phyloP scores from a whole-genome alignment of 1,140 invertebrate genomes.

The Drosophila sp. region DNA sequence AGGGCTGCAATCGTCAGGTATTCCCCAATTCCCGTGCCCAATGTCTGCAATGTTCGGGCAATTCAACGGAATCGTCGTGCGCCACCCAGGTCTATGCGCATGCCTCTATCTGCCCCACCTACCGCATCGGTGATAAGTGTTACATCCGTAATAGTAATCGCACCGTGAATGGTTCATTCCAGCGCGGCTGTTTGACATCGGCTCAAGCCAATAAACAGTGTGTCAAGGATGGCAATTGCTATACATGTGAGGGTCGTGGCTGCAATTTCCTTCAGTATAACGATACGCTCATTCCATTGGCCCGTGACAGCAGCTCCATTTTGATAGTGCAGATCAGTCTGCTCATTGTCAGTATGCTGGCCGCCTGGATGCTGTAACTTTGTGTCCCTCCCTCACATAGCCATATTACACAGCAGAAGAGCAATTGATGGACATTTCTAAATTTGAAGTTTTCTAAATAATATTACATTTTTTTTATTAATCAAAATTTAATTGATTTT shows the following conservation, averaged over 20 bases:
- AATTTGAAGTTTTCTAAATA: background rate
- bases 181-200: constrained; percentile 71
- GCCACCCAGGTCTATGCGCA: constrained; percentile 52
- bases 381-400: background rate
- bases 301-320: constrained; percentile 58
- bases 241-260: constrained; percentile 65
- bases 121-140: constrained; percentile 72
- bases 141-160: constrained; percentile 70
- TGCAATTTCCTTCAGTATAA: constrained; percentile 66
- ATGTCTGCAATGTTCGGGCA: constrained; percentile 73
- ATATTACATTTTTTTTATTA: background rate
- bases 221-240: constrained; percentile 62
- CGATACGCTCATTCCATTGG: constrained; percentile 59
- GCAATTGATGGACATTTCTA: constrained; percentile 1
- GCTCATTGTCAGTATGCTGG: constrained; percentile 37
- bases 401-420: background rate
- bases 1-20: constrained; percentile 71
- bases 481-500: background rate
- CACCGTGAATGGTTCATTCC: constrained; percentile 58
- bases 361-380: constrained; percentile 32
- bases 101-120: constrained; percentile 61
- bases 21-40: constrained; percentile 64
- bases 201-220: constrained; percentile 69
- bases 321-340: constrained; percentile 42
- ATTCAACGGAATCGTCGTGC: constrained; percentile 56